phyloP scores from a whole-genome alignment of 1,140 invertebrate species.

The Plectus sambesii region DNA sequence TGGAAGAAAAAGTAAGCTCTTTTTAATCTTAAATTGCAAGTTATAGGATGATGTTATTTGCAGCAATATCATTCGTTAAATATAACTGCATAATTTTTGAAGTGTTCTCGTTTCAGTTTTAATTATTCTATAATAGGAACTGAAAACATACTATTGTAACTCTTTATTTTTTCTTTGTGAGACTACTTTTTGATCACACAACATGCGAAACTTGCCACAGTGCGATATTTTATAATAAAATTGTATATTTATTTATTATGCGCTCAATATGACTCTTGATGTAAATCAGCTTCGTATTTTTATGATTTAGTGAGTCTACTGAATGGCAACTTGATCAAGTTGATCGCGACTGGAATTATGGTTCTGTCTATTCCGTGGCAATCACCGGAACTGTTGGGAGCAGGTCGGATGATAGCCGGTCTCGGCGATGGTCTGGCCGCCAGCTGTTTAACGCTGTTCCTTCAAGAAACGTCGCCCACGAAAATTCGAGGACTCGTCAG shows the following conservation, averaged over 20 bases:
- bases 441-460: constrained; percentile 27
- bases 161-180: no score
- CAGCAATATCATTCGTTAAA: no score
- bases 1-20: constrained; percentile 24
- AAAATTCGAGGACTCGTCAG: constrained; percentile 26
- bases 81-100: no score
- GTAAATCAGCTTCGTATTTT: no score
- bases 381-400: constrained; percentile 17
- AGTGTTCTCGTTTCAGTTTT: no score
- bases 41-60: not conserved
- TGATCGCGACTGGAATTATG: constrained; percentile 22
- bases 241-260: no score
- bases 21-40: not conserved
- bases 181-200: no score
- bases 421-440: constrained; percentile 25
- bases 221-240: no score
- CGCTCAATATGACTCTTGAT: no score
- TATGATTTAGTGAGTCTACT: constrained; percentile 26
- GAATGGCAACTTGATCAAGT: constrained; percentile 19
- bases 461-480: constrained; percentile 30
- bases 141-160: no score
- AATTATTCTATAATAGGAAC: no score
- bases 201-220: no score
- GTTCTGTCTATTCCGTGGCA: constrained; percentile 18
- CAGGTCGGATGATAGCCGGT: constrained; percentile 20